These are phyloP conservation scores for Boulengeromyrus knoepffleri DNA, from an alignment of 2,113 vertebrate genomes.

Conservation along the genomic window DNA sequence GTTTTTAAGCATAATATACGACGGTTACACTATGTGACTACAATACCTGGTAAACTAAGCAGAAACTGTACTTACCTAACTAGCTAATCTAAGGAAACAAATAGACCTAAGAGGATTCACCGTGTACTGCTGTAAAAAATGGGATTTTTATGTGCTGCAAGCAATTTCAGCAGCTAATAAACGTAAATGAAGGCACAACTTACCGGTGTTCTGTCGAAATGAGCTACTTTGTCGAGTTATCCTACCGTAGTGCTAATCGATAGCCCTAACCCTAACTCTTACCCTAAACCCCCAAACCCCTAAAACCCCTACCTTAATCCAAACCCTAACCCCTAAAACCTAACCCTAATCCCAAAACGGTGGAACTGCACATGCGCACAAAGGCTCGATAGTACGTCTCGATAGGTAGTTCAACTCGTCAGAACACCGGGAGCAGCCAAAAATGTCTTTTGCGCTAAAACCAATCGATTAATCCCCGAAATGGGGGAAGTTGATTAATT, in stretches of 20 bases:
- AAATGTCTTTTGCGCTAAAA: not conserved
- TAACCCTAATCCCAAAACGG: too few species aligned
- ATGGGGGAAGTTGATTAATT: not conserved
- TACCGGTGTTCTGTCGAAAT: not conserved
- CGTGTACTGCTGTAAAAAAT: not conserved
- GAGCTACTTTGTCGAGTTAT: too few species aligned
- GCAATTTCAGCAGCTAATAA: not conserved
- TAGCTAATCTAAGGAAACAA: not conserved
- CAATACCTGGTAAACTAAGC: not conserved
- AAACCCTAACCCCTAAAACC: too few species aligned
- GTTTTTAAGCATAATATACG: not conserved
- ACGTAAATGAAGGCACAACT: not conserved
- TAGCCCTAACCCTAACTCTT: too few species aligned
- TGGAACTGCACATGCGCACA: too few species aligned
- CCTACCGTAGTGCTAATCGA: too few species aligned
- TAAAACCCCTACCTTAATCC: too few species aligned
- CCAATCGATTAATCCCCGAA: not conserved
- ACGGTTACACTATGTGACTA: not conserved
- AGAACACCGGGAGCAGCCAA: not conserved
- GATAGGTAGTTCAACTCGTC: too few species aligned
- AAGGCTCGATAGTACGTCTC: too few species aligned
- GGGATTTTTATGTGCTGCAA: not conserved
- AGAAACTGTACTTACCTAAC: not conserved
- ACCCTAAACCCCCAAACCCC: too few species aligned
- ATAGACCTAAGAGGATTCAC: not conserved